phyloP scores from a whole-genome alignment of 2,888 invertebrate species.

The Athalia rosae region DNA sequence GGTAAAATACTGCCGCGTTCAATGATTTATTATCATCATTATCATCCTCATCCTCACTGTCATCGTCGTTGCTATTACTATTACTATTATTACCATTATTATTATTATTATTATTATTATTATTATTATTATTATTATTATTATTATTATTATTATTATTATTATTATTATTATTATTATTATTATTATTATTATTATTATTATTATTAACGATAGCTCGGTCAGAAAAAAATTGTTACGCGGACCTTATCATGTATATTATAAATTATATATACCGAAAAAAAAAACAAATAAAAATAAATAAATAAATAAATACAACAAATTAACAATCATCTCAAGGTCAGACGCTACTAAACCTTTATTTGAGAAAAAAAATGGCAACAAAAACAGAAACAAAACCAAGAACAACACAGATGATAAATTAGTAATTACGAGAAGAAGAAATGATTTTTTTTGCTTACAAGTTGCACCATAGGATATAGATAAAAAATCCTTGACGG shows the following conservation, averaged over 20 bases:
- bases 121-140: not conserved
- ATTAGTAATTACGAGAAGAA: not conserved
- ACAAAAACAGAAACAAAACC: not conserved
- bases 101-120: not conserved
- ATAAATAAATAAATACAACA: not conserved
- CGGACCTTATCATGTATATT: constrained; percentile 14
- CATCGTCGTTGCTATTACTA: no score
- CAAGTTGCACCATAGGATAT: constrained; percentile 28
- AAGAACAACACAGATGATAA: not conserved
- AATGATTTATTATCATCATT: not conserved
- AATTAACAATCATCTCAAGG: not conserved
- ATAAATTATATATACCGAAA: not conserved
- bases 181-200: not conserved
- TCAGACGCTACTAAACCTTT: not conserved
- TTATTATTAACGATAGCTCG: not conserved
- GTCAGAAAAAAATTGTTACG: constrained; percentile 1
- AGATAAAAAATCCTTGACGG: no score
- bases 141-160: not conserved
- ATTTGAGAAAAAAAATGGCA: not conserved
- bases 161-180: not conserved
- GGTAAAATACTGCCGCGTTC: constrained; percentile 25
- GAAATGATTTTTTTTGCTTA: not conserved
- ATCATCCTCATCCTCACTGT: no score
- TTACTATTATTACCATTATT: not conserved
- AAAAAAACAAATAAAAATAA: not conserved